These are phyloP conservation scores for Dascillus cervinus DNA, from an alignment of 2,888 invertebrate species.

Conservation along the genomic window DNA sequence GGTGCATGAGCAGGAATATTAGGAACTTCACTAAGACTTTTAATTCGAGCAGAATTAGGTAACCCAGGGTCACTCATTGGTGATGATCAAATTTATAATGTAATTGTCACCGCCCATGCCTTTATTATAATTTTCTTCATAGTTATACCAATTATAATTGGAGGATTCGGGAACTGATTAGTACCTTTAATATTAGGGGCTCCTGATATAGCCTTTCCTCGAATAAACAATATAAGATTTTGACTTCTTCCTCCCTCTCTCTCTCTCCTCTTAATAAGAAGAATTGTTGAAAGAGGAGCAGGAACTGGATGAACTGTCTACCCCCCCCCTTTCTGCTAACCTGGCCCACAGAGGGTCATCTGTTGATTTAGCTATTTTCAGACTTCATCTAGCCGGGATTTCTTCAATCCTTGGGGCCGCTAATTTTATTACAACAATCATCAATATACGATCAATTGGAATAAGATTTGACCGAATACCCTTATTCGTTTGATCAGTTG, in stretches of 20 bases:
- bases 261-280: constrained; percentile 55
- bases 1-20: constrained; percentile 62
- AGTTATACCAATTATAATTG: constrained; percentile 66
- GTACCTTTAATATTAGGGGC: constrained; percentile 68
- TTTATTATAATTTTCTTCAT: constrained; percentile 68
- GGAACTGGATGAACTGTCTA: constrained; percentile 77
- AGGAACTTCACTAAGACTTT: constrained; percentile 59
- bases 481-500: constrained; percentile 67
- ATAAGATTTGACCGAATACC: constrained; percentile 58
- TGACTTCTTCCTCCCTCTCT: constrained; percentile 67
- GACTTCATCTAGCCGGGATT: constrained; percentile 65
- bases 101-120: constrained; percentile 71
- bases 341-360: constrained; percentile 59
- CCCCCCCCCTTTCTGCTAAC: constrained; percentile 57
- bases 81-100: constrained; percentile 71
- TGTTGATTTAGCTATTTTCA: constrained; percentile 71
- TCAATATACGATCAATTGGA: constrained; percentile 59
- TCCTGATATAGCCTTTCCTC: constrained; percentile 76
- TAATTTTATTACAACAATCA: constrained; percentile 71
- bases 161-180: constrained; percentile 79
- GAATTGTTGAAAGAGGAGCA: constrained; percentile 59
- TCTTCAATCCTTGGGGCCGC: constrained; percentile 68
- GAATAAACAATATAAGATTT: constrained; percentile 80
- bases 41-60: constrained; percentile 68
- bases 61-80: constrained; percentile 59